Evolutionary conservation across 2,797 vertebrate genomes (phyloP).

Genomic region (Discoglossus pictus): DNA sequence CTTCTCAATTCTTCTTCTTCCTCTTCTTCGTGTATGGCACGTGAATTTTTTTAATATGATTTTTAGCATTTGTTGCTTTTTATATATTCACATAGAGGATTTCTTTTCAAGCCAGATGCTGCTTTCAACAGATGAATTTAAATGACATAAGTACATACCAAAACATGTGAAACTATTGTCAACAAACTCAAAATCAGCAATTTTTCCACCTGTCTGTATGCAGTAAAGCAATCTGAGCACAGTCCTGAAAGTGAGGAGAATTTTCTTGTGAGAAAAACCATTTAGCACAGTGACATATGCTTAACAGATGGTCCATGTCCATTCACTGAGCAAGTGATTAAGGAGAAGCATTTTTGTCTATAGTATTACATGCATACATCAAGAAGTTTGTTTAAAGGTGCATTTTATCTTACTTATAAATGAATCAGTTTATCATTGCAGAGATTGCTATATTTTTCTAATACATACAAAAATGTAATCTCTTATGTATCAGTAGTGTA

Average conservation of each 20-base stretch:
- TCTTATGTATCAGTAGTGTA: no score
- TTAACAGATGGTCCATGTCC: constrained; percentile 43
- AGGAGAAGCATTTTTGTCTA: constrained; percentile 9
- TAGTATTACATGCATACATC: no score
- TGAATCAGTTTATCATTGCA: no score
- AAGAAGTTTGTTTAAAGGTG: no score
- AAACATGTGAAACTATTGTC: constrained; percentile 34
- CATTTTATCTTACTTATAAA: no score
- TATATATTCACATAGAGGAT: background rate
- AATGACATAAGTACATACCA: constrained; percentile 46
- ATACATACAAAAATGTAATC: no score
- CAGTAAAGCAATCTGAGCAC: constrained; percentile 17
- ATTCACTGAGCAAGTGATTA: constrained; percentile 37
- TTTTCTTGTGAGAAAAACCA: constrained; percentile 38
- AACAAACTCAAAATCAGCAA: constrained; percentile 46
- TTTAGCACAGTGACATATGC: constrained; percentile 41
- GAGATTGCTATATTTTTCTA: no score
- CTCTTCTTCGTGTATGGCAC: no score
- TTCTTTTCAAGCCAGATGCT: constrained; percentile 36
- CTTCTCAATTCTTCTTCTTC: no score
- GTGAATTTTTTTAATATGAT: constrained; percentile 17
- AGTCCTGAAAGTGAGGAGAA: constrained; percentile 35
- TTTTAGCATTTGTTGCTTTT: constrained; percentile 18
- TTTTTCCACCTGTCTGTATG: constrained; percentile 38
- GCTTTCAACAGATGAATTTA: constrained; percentile 37